Percentiles rank a stretch among this genome's conserved stretches.
These are phyloP conservation scores for Calephelis nemesis DNA, from an alignment of 1,140 invertebrate species.

Conservation along the genomic window DNA sequence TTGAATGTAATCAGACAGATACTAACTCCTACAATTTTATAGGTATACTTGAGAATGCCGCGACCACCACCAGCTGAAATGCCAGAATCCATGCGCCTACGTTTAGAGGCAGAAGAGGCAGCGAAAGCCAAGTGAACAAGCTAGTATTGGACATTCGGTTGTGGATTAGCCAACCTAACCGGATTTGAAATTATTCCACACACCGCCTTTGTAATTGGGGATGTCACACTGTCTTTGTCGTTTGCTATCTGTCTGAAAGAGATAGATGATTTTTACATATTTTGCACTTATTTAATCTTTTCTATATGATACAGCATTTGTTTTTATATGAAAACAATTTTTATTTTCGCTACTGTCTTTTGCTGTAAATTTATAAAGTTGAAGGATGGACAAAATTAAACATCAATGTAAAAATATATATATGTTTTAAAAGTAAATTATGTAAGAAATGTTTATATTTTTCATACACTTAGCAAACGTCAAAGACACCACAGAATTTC, in stretches of 20 bases:
- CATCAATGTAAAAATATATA: too few relatives aligned
- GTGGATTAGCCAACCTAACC: constrained; percentile 14
- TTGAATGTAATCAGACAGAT: not conserved
- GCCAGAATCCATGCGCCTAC: constrained; percentile 96
- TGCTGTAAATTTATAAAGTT: too few relatives aligned
- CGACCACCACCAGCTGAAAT: constrained; percentile 98
- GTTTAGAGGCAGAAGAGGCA: constrained; percentile 82
- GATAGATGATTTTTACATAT: not conserved
- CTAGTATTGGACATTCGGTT: constrained; percentile 14
- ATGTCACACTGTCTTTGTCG: constrained; percentile 1
- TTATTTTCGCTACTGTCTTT: too few relatives aligned
- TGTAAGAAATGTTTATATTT: too few relatives aligned
- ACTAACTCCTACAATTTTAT: constrained; percentile 1
- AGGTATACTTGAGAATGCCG: constrained; percentile 90
- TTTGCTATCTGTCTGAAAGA: not conserved
- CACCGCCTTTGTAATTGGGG: constrained; percentile 8
- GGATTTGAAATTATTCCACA: constrained; percentile 17
- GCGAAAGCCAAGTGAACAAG: constrained; percentile 54
- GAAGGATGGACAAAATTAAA: too few relatives aligned
- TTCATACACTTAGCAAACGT: too few relatives aligned
- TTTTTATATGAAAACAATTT: too few relatives aligned
- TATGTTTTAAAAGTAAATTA: too few relatives aligned
- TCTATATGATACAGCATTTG: not conserved
- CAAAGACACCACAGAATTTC: too few relatives aligned
- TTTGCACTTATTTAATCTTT: not conserved